Base-by-base conservation (phyloP, 1,140 invertebrate species). In the Eueides isabella region DNA sequence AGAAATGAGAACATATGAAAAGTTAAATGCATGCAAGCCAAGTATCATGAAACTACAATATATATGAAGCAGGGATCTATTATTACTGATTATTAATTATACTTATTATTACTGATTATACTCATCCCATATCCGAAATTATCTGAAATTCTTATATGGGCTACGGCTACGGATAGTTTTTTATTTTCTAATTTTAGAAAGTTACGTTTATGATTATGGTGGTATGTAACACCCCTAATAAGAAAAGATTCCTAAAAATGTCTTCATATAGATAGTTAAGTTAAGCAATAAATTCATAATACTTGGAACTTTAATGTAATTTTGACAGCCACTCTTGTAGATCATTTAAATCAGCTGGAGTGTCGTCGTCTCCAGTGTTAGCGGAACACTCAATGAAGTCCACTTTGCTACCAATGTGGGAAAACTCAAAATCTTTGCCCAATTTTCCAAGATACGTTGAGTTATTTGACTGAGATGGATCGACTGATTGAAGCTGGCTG, bases 371-470 rank as follows among this genome's bases (percentile, higher is more conserved):
- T 72, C 94, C 94, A 67, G 94, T 94, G 73, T 93, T 95, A 1
- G 95, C 95, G 74, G 94, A 96, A 64, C 94, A 94, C 91, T 98
- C 97, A 6, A 94, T 95, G 90, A 98, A 96, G 28, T 97, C 95
- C 6, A 98, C 94, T 76, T 95, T 95, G 35, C 94, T 94, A 67
- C 93, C 91, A 1, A 98, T 85, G 81, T 97, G 96, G 11, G 94
- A 93, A 88, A 98, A 98, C 81, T 96, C 95, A 93, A 98, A 98
- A 80, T 98, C 96, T 84, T 96, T 96, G 69, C 96, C 96, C 14
- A 92, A 83, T 86, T 96, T 96, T 35, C 97, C 97, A 14, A 98
- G 90, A 55, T 94, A 95, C 1, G 94, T 83, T 61, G 90, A 86
- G 75, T 94, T 95, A 78, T 95, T 95, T 5, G 93, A 91, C 38